These are phyloP conservation scores for Channa maculata DNA, from an alignment of 2,113 vertebrate genomes.

Conservation along the genomic window DNA sequence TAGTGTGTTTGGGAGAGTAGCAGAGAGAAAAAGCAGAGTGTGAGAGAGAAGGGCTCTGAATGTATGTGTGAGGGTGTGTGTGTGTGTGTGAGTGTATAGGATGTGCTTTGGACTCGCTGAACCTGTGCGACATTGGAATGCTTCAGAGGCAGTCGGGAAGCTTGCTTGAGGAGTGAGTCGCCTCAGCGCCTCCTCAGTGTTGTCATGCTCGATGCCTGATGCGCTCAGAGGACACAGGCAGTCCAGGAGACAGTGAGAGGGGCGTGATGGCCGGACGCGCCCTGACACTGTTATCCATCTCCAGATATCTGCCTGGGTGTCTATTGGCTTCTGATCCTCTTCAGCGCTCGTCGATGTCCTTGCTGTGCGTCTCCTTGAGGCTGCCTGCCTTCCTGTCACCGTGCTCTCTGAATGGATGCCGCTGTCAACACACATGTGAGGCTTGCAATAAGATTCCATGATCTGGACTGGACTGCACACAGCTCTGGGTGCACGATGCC, in stretches of 20 bases:
- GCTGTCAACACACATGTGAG: constrained; percentile 63
- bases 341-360: constrained; percentile 48
- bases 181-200: constrained; percentile 44
- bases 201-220: constrained; percentile 56
- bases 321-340: constrained; percentile 60
- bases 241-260: constrained; percentile 51
- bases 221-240: constrained; percentile 57
- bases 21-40: constrained; percentile 33
- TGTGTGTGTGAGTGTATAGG: constrained; percentile 23
- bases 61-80: constrained; percentile 27
- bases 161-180: constrained; percentile 44
- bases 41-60: constrained; percentile 26
- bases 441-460: constrained; percentile 30
- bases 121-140: constrained; percentile 47
- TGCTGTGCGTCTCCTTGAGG: constrained; percentile 35
- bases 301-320: constrained; percentile 50
- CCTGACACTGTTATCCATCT: constrained; percentile 55
- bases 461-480: constrained; percentile 47
- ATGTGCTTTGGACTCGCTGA: constrained; percentile 44
- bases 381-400: constrained; percentile 34
- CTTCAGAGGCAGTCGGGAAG: constrained; percentile 7
- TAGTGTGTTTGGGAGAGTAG: constrained; percentile 27
- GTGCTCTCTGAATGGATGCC: constrained; percentile 53
- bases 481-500: constrained; percentile 28
- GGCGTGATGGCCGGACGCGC: constrained; percentile 72